Evolutionary conservation across 2,113 vertebrate genomes (phyloP).

Genomic region (Diadophis punctatus): DNA sequence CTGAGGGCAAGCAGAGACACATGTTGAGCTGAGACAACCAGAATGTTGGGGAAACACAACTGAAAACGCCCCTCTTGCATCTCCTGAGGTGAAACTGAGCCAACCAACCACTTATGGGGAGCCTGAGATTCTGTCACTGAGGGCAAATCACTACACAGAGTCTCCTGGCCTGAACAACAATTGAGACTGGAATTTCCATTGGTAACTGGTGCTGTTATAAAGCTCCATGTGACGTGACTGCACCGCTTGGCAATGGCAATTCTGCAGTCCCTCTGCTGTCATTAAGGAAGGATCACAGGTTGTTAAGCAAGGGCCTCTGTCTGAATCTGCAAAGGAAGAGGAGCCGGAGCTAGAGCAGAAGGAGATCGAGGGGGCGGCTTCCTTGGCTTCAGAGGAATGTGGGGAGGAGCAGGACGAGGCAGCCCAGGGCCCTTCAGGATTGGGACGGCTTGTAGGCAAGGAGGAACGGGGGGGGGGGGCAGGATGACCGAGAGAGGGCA

Average conservation of each 20-base stretch:
- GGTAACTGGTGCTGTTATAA: not conserved
- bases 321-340: no score
- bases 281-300: not conserved
- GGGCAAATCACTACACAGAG: not conserved
- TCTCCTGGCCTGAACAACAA: not conserved
- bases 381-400: no score
- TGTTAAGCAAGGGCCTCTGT: not conserved
- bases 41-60: not conserved
- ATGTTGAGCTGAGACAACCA: no score
- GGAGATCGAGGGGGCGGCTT: no score
- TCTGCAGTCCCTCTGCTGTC: not conserved
- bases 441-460: no score
- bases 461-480: no score
- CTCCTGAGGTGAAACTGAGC: not conserved
- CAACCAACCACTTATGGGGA: not conserved
- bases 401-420: no score
- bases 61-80: no score
- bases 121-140: not conserved
- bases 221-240: not conserved
- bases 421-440: no score
- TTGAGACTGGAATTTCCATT: not conserved
- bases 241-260: not conserved
- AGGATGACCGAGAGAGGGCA: no score
- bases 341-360: no score
- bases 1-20: constrained; percentile 58